phyloP scores from a whole-genome alignment of 2,888 invertebrate species.

The Ecdyonurus torrentis region DNA sequence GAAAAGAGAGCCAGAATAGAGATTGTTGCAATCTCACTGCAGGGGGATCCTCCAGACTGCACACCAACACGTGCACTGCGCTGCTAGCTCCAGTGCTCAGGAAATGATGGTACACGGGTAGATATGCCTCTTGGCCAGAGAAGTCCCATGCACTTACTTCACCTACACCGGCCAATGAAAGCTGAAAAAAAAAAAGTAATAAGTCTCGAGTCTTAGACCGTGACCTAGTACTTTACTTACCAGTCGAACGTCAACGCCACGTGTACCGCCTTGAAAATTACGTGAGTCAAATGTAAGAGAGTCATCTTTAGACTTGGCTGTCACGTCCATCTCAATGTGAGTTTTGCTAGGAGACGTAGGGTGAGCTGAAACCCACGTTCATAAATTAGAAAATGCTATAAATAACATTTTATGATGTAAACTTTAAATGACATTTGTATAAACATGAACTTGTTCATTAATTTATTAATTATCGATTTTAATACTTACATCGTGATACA shows the following conservation, averaged over 20 bases:
- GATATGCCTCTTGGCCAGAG: conserved; percentile 56
- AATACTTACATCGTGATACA: conserved; percentile 3
- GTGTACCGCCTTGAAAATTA: conserved; percentile 41
- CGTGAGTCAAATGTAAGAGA: conserved; percentile 38
- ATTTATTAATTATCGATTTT: no score
- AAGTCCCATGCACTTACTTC: conserved; percentile 57
- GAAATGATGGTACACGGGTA: conserved; percentile 46
- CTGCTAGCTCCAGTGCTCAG: conserved; percentile 40
- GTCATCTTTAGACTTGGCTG: conserved; percentile 33
- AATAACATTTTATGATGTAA: no score
- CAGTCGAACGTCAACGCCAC: conserved; percentile 37
- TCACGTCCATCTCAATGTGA: conserved; percentile 40
- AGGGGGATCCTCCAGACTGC: conserved; percentile 46
- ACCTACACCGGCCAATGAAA: conserved; percentile 36
- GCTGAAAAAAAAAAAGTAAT: no score
- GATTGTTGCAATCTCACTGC: conserved; percentile 48
- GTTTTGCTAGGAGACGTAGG: conserved; percentile 31
- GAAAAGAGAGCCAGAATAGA: conserved; percentile 57
- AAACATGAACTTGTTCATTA: no score
- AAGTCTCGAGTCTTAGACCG: no score
- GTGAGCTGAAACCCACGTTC: conserved; percentile 30
- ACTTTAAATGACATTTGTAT: no score
- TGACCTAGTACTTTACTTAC: neutral
- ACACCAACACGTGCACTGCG: conserved; percentile 41
- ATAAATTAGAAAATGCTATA: no score